Conservation (phyloP, 1,140 invertebrate species). For the roundworm (Caenorhabditis elegans) region WBcel235 BX284606.5:3607501-3608000, state of each 20-base stretch:
- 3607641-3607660: constrained; percentile 34
- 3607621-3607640: constrained; percentile 35
- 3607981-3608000: neutral
- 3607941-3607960: constrained; percentile 37
- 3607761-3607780: constrained; percentile 36
- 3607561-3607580: too few species aligned
- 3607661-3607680: constrained; percentile 41
- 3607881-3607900: constrained; percentile 47
- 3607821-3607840: constrained; percentile 46
- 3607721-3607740: constrained; percentile 46
- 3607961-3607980: constrained; percentile 17
- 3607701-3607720: constrained; percentile 32
- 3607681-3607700: constrained; percentile 43
- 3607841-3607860: constrained; percentile 47
- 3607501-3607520: too few species aligned
- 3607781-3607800: constrained; percentile 43
- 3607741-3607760: constrained; percentile 47
- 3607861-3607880: constrained; percentile 44
- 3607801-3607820: constrained; percentile 44
- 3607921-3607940: constrained; percentile 46
- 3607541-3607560: too few species aligned
- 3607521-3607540: too few species aligned
- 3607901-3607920: constrained; percentile 35
- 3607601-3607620: too few species aligned
- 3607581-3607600: too few species aligned